A percentile compares a stretch with the other conserved stretches of the same genome.
These are phyloP conservation scores for Bos indicus DNA, from an alignment of 2,113 vertebrate genomes.

Conservation along the genomic window DNA sequence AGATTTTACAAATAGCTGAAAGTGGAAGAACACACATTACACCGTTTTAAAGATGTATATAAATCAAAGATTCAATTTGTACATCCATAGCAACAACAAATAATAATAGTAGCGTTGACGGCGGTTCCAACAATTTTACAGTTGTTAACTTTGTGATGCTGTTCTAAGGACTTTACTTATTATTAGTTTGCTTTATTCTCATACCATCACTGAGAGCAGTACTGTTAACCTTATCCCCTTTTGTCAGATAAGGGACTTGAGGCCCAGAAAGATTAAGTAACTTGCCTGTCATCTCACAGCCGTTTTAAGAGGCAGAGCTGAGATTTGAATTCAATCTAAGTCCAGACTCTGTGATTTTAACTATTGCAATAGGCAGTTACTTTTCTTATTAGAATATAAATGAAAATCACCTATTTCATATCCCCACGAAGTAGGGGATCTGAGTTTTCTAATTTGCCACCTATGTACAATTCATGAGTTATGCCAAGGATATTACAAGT, in stretches of 20 bases:
- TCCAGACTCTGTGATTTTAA: neutral
- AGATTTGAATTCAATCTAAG: neutral
- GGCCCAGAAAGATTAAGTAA: constrained; percentile 13
- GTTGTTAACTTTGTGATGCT: neutral
- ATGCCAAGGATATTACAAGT: neutral
- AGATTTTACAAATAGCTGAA: constrained; percentile 97
- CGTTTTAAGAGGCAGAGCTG: neutral
- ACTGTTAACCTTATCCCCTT: neutral
- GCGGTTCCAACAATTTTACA: neutral
- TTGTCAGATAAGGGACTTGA: constrained; percentile 16
- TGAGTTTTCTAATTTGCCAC: neutral
- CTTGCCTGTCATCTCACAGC: neutral
- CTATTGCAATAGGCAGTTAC: neutral
- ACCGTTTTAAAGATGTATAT: constrained; percentile 12
- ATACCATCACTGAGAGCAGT: neutral
- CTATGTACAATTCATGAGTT: neutral
- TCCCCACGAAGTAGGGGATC: neutral
- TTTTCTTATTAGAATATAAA: constrained; percentile 25
- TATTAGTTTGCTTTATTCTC: constrained; percentile 6
- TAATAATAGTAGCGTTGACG: neutral
- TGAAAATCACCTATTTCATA: neutral
- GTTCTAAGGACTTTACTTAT: neutral
- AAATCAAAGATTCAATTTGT: neutral
- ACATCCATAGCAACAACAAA: neutral
- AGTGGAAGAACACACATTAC: constrained; percentile 51